phyloP scores from a whole-genome alignment of 2,888 invertebrate genomes.

The Phorcus lineatus region DNA sequence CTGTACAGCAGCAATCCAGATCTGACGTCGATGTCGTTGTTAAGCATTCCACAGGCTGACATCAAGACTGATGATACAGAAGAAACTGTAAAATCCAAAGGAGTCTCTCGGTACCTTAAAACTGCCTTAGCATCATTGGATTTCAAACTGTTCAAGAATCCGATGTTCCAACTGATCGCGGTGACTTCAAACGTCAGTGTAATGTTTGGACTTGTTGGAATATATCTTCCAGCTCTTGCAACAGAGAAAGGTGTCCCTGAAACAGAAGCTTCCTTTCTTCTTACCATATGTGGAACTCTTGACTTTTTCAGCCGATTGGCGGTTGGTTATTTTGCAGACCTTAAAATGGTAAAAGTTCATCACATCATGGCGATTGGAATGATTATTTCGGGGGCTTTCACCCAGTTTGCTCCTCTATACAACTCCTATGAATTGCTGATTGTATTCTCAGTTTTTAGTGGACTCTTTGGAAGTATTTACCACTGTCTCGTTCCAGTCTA shows the following conservation, averaged over 20 bases:
- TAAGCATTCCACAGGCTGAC: neutral
- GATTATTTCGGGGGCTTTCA: neutral
- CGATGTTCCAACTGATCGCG: neutral
- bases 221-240: neutral
- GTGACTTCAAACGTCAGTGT: neutral
- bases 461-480: neutral
- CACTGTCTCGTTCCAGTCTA: neutral
- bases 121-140: neutral
- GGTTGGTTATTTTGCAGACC: neutral
- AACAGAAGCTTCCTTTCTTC: neutral
- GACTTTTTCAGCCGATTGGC: neutral
- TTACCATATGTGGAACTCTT: neutral
- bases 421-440: neutral
- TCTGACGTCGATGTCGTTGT: neutral
- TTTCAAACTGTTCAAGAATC: neutral
- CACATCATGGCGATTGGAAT: neutral
- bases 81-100: neutral
- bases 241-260: neutral
- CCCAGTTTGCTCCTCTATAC: neutral
- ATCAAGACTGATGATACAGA: neutral
- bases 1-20: neutral
- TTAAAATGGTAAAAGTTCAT: neutral
- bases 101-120: neutral
- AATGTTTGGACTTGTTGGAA: neutral
- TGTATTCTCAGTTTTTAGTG: neutral